Percentiles rank a stretch among this genome's conserved stretches.
Evolutionary conservation across 2,888 invertebrate species (phyloP).

Genomic region (Griposia aprilina): DNA sequence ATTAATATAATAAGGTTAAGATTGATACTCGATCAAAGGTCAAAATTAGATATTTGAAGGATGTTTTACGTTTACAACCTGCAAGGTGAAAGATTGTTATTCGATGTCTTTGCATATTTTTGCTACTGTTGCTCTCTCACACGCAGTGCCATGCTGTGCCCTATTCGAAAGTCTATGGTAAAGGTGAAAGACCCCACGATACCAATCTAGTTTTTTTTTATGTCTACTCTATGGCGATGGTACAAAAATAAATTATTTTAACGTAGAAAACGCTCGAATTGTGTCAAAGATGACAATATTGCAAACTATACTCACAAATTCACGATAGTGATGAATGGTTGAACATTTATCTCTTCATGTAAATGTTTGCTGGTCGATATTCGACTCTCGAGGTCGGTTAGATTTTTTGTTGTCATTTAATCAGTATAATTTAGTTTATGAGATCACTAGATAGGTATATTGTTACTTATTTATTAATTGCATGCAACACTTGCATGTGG

Average conservation of each 20-base stretch:
- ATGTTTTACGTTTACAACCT: slow-evolving; percentile 23
- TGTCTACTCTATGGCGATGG: slow-evolving; percentile 3
- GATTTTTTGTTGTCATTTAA: slow-evolving; percentile 19
- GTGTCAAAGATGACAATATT: slow-evolving; percentile 35
- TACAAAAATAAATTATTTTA: slow-evolving; percentile 28
- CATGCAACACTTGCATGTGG: slow-evolving; percentile 33
- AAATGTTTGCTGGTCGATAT: slow-evolving; percentile 30
- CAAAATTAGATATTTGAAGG: slow-evolving; percentile 51
- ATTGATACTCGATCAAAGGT: slow-evolving; percentile 54
- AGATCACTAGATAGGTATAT: background rate
- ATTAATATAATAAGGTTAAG: slow-evolving; percentile 27
- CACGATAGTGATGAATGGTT: slow-evolving; percentile 30
- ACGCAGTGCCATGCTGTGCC: background rate
- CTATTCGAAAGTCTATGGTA: slow-evolving; percentile 35
- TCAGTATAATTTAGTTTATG: slow-evolving; percentile 19
- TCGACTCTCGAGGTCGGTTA: slow-evolving; percentile 6
- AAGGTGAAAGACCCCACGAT: slow-evolving; percentile 60
- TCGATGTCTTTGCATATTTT: slow-evolving; percentile 17
- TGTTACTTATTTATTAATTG: background rate
- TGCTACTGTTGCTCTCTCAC: slow-evolving; percentile 10
- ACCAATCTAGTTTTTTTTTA: slow-evolving; percentile 24
- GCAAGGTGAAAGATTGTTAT: slow-evolving; percentile 17
- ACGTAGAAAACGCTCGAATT: slow-evolving; percentile 16
- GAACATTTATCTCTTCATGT: slow-evolving; percentile 23
- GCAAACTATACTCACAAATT: slow-evolving; percentile 19